Percentiles rank a stretch among this genome's conserved stretches.
These are phyloP conservation scores for Eucriotettix oculatus DNA, from an alignment of 2,888 invertebrate species.

Conservation along the genomic window DNA sequence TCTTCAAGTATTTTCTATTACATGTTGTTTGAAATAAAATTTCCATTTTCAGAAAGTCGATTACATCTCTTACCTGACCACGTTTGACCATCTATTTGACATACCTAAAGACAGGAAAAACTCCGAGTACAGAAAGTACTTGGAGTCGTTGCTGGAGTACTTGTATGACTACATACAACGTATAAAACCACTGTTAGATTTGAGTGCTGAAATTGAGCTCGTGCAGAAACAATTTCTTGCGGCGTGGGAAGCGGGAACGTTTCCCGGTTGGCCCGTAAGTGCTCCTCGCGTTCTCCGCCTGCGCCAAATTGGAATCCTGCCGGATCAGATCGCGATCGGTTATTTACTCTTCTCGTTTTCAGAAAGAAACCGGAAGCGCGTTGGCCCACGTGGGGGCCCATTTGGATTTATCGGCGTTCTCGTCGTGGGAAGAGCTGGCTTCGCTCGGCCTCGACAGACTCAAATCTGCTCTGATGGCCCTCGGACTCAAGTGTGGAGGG, in stretches of 20 bases:
- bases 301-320: not conserved
- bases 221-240: slow-evolving; percentile 64
- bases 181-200: slow-evolving; percentile 72
- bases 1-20: no score
- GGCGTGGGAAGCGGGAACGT: slow-evolving; percentile 77
- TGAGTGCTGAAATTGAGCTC: slow-evolving; percentile 59
- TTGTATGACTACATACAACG: slow-evolving; percentile 65
- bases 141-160: slow-evolving; percentile 70
- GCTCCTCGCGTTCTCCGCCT: slow-evolving; percentile 1
- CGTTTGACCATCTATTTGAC: slow-evolving; percentile 91
- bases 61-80: slow-evolving; percentile 85
- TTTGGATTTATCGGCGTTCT: slow-evolving; percentile 94
- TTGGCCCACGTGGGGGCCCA: slow-evolving; percentile 90
- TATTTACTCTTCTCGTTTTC: slow-evolving; percentile 10
- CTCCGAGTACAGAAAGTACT: slow-evolving; percentile 71
- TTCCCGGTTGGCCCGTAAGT: slow-evolving; percentile 85
- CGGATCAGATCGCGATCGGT: no score
- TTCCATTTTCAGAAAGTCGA: slow-evolving; percentile 54
- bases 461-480: slow-evolving; percentile 91
- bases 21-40: no score
- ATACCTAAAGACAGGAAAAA: slow-evolving; percentile 83
- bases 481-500: slow-evolving; percentile 96
- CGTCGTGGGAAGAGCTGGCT: slow-evolving; percentile 92
- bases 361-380: slow-evolving; percentile 88
- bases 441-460: slow-evolving; percentile 92